These are phyloP conservation scores for Microplitis mediator DNA, from an alignment of 1,140 invertebrate species.

Conservation along the genomic window DNA sequence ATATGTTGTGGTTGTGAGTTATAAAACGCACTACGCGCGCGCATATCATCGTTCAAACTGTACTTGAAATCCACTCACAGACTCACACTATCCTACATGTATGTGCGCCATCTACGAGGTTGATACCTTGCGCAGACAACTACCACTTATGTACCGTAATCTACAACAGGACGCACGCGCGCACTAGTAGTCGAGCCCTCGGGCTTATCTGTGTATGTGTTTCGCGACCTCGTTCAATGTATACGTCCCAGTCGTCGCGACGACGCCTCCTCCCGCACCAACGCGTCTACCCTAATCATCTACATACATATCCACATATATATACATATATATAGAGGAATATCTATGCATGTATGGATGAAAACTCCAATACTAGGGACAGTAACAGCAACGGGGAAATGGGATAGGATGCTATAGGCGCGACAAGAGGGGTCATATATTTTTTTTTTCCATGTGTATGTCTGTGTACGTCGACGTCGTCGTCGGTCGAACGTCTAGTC, in stretches of 20 bases:
- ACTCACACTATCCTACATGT: background rate
- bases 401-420: too few species aligned
- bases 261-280: constrained; percentile 46
- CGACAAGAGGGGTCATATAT: background rate
- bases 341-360: background rate
- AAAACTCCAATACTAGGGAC: background rate
- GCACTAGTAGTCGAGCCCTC: background rate
- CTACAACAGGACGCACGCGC: background rate
- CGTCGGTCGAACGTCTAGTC: constrained; percentile 57
- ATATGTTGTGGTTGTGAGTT: constrained; percentile 31
- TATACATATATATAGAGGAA: too few species aligned
- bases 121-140: too few species aligned
- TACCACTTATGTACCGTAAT: too few species aligned
- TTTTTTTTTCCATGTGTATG: background rate
- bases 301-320: background rate
- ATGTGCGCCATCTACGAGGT: background rate
- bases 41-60: background rate
- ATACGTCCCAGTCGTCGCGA: constrained; percentile 49
- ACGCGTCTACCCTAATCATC: constrained; percentile 21
- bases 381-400: background rate
- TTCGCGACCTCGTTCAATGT: constrained; percentile 41
- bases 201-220: background rate
- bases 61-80: background rate
- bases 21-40: constrained; percentile 31
- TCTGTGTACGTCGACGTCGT: constrained; percentile 16